These are phyloP conservation scores for Zenarchopterus dispar DNA, from an alignment of 2,797 vertebrate species.

Conservation along the genomic window DNA sequence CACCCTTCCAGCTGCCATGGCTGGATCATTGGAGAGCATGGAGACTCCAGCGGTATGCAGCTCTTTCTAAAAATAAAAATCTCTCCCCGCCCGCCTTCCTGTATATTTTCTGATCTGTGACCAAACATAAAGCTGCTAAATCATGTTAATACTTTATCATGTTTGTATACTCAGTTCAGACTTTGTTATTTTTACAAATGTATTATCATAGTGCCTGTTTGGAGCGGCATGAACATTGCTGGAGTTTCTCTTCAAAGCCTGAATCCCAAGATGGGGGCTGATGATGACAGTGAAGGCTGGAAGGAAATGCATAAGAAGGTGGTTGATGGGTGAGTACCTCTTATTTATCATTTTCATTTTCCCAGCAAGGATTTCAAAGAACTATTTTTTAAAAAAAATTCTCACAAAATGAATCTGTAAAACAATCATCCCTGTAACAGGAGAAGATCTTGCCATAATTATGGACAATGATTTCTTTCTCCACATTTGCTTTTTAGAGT, in stretches of 20 bases:
- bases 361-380: too few species aligned
- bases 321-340: constrained; percentile 89
- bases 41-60: constrained; percentile 95
- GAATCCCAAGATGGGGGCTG: constrained; percentile 89
- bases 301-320: constrained; percentile 92
- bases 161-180: neutral
- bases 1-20: constrained; percentile 94
- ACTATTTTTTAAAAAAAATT: too few species aligned
- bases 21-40: constrained; percentile 95
- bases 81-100: neutral
- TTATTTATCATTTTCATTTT: too few species aligned
- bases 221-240: constrained; percentile 96
- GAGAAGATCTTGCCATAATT: too few species aligned
- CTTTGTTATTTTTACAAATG: neutral
- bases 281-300: constrained; percentile 91
- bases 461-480: too few species aligned
- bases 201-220: constrained; percentile 88
- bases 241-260: constrained; percentile 91
- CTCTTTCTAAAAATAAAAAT: constrained; percentile 38
- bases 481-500: too few species aligned
- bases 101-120: neutral
- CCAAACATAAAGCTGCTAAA: neutral
- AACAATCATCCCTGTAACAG: too few species aligned
- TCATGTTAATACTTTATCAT: neutral
- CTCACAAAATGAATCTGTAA: neutral